phyloP scores from a whole-genome alignment of 2,797 vertebrate genomes.

The Micropoecilia bifurca region DNA sequence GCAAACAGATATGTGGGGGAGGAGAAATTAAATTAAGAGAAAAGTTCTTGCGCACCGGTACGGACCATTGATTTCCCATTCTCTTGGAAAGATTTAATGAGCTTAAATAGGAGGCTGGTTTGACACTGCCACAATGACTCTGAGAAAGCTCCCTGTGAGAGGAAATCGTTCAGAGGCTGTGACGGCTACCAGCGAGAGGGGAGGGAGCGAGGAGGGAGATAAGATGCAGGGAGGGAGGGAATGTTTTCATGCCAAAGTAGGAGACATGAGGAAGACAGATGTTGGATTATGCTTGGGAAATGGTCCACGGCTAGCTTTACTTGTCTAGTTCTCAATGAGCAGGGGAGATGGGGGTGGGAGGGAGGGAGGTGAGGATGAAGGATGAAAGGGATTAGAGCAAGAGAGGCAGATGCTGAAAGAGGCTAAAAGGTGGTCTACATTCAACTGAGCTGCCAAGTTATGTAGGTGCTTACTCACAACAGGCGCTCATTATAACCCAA shows the following conservation, averaged over 20 bases:
- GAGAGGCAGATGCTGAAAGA: constrained; percentile 36
- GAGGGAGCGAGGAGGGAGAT: constrained; percentile 43
- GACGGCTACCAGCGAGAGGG: constrained; percentile 62
- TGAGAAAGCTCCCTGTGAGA: constrained; percentile 76
- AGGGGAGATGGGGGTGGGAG: background rate
- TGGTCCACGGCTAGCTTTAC: constrained; percentile 59
- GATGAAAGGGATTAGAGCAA: constrained; percentile 45
- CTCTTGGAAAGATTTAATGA: constrained; percentile 87
- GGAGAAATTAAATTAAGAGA: constrained; percentile 82
- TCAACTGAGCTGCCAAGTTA: constrained; percentile 46
- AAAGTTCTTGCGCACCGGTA: constrained; percentile 80
- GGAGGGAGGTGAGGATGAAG: constrained; percentile 11
- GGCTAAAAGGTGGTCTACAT: constrained; percentile 49
- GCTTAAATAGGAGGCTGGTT: constrained; percentile 83
- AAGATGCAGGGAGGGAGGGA: constrained; percentile 21
- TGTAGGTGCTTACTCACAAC: constrained; percentile 51
- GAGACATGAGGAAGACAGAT: constrained; percentile 69
- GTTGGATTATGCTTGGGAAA: constrained; percentile 68
- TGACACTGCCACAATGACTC: constrained; percentile 77
- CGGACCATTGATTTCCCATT: constrained; percentile 86
- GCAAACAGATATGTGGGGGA: constrained; percentile 76
- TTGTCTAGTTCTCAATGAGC: constrained; percentile 40
- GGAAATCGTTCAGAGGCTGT: constrained; percentile 75
- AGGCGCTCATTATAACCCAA: constrained; percentile 53
- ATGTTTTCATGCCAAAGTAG: constrained; percentile 54